Evolutionary conservation across 2,113 vertebrate species (phyloP), one percentile per base, ranked within the genome.

Genomic region (Bostrychus sinensis): DNA sequence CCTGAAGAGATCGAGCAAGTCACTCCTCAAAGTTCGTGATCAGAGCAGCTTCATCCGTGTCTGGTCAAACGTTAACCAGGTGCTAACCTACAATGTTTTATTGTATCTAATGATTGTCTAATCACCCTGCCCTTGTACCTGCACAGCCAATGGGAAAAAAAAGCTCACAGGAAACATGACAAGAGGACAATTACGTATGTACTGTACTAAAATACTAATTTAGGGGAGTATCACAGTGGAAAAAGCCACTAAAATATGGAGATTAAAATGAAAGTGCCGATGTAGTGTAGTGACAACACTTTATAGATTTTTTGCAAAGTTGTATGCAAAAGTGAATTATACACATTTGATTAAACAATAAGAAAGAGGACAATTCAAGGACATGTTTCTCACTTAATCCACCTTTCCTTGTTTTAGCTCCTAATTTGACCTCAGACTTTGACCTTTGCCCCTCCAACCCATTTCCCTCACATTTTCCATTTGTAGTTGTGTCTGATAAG

Each of bases 41-140:
- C 70, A 2, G 25, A 62, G 36, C 56, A 74, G 62, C 57, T 56
- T 54, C 77, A 79, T 73, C 54, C 65, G 53, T 48, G 48, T 63
- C 68, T 82, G 64, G 90, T 91, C 76, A 91, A 92, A 89, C 81
- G 63, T 89, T 91, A 91, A 91, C 90, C 63, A 62, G 26, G 10
- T 19, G 34, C 58, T 88, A 89, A 86, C 83, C 74, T 69, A 51
- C 64, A 58, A 82, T 59, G 72, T 82, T 92, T 92, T 92, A 92
- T 92, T 87, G 89, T 46, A 89, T 86, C 84, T 92, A 92, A 89
- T 92, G 83, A 92, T 92, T 92, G 86, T 85, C 89, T 85, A 90
- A 91, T 88, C 82, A 83, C 39, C 81, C 77, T 55, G 65, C 74
- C 72, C 48, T 71, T 48, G 5, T 32, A 53, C n/a, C 0, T 0